Evolutionary conservation across 2,888 invertebrate species (phyloP), one percentile per base, ranked within the genome.

Genomic region (Perdita meconis): DNA sequence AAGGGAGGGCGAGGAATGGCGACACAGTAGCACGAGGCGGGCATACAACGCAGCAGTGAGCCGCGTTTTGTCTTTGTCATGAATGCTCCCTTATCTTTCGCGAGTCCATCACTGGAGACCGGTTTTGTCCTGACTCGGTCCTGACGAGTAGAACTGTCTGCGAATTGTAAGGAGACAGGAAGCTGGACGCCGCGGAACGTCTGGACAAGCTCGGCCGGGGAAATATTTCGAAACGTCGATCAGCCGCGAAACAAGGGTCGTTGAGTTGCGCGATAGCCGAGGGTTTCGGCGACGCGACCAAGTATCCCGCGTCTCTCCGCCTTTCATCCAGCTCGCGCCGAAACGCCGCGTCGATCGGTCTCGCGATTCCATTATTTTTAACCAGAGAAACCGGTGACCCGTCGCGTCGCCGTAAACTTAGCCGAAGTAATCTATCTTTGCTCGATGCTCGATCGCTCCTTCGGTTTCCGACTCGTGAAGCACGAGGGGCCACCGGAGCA

Each of bases 161-260:
- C 85, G 88, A 89, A 90, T 91, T 90, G 90, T 90, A 89, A 91
- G 90, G 89, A 89, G 88, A 90, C 90, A 91, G 91, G 90, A 92
- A 91, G 88, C 89, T 89, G 89, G 89, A 89, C 84, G 88, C 86
- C 84, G 82, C 77, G 80, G 57, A 90, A 72, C 89, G 90, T 91
- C 90, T 91, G 90, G 90, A 89, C 47, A 19, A 90, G 87, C 56
- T 74, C 78, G 53, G 84, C 66, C 70, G 78, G 78, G n/a, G 79
- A 82, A 86, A 85, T 85, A 82, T 88, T 87, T 86, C 86, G 84
- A 86, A 79, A 82, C 84, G 78, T 85, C 84, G 81, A 86, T 86
- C 84, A 83, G 57, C 78, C 81, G 73, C 73, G 79, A 83, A 85
- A 85, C 86, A 81, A 86, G 85, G 86, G 85, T 85, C 86, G 86